Conservation (phyloP, 2,888 invertebrate species). For the Phalera bucephala region DNA sequence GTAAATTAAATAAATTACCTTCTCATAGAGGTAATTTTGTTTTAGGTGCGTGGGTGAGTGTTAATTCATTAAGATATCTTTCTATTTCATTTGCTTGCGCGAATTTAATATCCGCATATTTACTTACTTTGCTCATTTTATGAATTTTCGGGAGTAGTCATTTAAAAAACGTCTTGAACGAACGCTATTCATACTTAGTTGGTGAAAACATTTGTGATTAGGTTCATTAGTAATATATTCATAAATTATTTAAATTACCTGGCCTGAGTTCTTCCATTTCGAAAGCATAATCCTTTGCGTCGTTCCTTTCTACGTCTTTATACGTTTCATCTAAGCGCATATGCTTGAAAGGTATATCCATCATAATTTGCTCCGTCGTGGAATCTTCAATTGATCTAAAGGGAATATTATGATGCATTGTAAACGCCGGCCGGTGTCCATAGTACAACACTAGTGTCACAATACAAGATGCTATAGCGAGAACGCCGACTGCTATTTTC, state of each 20-base stretch:
- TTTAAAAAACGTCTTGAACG: no score
- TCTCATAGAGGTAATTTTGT: no score
- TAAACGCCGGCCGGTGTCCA: constrained; percentile 33
- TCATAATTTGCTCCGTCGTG: constrained; percentile 8
- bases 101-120: no score
- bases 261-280: constrained; percentile 38
- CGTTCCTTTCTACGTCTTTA: constrained; percentile 10
- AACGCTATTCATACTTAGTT: no score
- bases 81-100: no score
- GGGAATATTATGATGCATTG: constrained; percentile 5
- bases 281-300: constrained; percentile 32
- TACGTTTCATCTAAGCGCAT: constrained; percentile 43
- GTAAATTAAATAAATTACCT: no score
- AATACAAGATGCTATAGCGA: constrained; percentile 34
- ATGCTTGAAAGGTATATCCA: constrained; percentile 43
- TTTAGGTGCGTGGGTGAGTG: no score
- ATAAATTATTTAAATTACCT: constrained; percentile 39
- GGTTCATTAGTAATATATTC: no score
- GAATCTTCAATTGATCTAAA: constrained; percentile 1
- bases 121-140: no score
- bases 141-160: no score
- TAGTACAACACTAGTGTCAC: constrained; percentile 45
- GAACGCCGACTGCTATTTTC: constrained; percentile 36
- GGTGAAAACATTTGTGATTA: no score
- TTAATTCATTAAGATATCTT: no score